phyloP scores from a whole-genome alignment of 2,888 invertebrate species.

The Alloscopus bannaensis region DNA sequence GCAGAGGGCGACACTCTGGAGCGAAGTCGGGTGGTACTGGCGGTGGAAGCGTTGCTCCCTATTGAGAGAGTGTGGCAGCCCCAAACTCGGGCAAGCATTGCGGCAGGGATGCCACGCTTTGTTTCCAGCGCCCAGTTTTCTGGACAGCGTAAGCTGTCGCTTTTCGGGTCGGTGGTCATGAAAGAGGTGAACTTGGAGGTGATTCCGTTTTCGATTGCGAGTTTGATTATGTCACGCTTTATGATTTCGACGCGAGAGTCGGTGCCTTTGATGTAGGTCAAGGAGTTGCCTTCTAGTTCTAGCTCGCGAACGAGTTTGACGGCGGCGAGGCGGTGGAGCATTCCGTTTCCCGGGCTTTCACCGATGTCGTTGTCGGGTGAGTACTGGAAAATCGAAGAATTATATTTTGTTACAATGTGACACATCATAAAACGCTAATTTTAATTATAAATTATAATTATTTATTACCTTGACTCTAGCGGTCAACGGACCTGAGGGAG shows the following conservation, averaged over 20 bases:
- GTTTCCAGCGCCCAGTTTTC: not conserved
- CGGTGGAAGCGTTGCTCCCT: too few species aligned
- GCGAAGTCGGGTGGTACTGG: too few species aligned
- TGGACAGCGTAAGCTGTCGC: too few species aligned
- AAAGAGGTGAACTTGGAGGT: constrained; percentile 69
- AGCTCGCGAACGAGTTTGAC: constrained; percentile 66
- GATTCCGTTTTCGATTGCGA: constrained; percentile 65
- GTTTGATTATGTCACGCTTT: constrained; percentile 46
- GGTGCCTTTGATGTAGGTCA: not conserved
- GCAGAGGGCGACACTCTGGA: too few species aligned
- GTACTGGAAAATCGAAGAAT: not conserved
- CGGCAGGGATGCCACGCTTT: too few species aligned
- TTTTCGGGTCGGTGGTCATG: constrained; percentile 57
- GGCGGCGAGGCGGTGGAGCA: constrained; percentile 68
- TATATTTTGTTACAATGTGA: not conserved
- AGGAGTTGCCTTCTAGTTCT: constrained; percentile 52
- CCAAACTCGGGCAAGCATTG: too few species aligned
- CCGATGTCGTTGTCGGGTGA: constrained; percentile 57
- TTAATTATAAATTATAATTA: not conserved
- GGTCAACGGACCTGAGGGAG: constrained; percentile 67
- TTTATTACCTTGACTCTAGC: constrained; percentile 48
- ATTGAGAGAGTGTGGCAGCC: too few species aligned
- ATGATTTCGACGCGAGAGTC: not conserved
- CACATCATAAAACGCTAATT: not conserved
- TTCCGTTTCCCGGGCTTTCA: constrained; percentile 43